Evolutionary conservation across 2,797 vertebrate genomes (phyloP).

Genomic region (Tadarida brasiliensis): DNA sequence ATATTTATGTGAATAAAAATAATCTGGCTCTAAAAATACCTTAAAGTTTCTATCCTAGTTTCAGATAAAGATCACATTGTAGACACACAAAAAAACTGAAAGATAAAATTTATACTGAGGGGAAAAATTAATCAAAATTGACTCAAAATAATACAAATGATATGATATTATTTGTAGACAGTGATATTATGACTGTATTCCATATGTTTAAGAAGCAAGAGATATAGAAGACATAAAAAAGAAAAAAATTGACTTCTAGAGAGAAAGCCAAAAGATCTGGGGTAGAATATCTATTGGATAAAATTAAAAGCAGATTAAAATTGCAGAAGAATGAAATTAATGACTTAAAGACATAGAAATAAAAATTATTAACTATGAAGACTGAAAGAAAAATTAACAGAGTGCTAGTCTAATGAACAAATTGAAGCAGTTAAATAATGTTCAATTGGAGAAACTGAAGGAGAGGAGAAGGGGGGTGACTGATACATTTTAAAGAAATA

Average conservation of each 20-base stretch:
- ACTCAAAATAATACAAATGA: neutral
- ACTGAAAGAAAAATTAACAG: neutral
- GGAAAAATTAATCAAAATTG: neutral
- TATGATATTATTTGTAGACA: neutral
- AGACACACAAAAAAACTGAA: neutral
- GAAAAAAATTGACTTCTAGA: neutral
- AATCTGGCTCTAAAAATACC: neutral
- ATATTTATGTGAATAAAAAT: conserved; percentile 31
- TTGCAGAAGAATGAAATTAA: neutral
- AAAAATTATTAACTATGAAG: neutral
- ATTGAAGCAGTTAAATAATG: neutral
- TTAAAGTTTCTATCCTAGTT: neutral
- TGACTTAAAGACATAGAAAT: neutral
- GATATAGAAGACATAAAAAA: neutral
- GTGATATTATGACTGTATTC: neutral
- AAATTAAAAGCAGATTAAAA: neutral
- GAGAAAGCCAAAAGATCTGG: neutral
- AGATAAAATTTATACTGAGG: neutral
- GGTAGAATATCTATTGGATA: neutral
- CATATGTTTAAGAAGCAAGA: neutral
- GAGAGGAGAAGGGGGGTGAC: neutral
- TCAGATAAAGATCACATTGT: neutral
- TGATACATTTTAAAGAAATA: neutral
- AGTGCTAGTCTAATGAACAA: neutral
- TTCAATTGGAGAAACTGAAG: neutral